These are phyloP conservation scores for Eleginops maclovinus DNA, from an alignment of 2,113 vertebrate genomes.

Conservation along the genomic window DNA sequence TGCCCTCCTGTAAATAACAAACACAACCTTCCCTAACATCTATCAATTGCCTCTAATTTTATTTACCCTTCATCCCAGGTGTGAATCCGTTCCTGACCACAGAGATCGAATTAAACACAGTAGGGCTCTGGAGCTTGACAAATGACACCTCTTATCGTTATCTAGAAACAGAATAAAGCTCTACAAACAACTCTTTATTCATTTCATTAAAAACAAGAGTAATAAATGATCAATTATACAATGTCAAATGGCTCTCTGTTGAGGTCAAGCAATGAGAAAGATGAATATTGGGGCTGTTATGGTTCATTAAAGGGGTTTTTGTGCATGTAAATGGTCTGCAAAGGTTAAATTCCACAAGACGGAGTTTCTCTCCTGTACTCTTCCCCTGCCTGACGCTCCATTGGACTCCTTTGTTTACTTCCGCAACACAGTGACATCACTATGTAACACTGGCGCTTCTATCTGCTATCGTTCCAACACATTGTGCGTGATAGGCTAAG, in stretches of 20 bases:
- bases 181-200: neutral
- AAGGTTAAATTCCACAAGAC: too few relatives aligned
- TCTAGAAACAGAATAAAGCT: neutral
- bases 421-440: too few relatives aligned
- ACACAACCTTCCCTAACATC: neutral
- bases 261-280: conserved; percentile 12
- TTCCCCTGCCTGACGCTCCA: too few relatives aligned
- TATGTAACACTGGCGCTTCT: too few relatives aligned
- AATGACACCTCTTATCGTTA: too few relatives aligned
- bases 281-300: too few relatives aligned
- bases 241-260: neutral
- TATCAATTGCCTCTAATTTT: neutral
- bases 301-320: too few relatives aligned
- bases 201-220: neutral
- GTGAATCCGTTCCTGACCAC: neutral
- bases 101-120: neutral
- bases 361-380: too few relatives aligned
- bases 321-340: too few relatives aligned
- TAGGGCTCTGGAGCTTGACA: neutral
- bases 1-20: neutral
- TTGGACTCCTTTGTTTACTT: too few relatives aligned
- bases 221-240: neutral
- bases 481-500: too few relatives aligned
- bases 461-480: too few relatives aligned
- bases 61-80: conserved; percentile 9